phyloP scores from a whole-genome alignment of 2,797 vertebrate species.

The Enteromius radiatus region DNA sequence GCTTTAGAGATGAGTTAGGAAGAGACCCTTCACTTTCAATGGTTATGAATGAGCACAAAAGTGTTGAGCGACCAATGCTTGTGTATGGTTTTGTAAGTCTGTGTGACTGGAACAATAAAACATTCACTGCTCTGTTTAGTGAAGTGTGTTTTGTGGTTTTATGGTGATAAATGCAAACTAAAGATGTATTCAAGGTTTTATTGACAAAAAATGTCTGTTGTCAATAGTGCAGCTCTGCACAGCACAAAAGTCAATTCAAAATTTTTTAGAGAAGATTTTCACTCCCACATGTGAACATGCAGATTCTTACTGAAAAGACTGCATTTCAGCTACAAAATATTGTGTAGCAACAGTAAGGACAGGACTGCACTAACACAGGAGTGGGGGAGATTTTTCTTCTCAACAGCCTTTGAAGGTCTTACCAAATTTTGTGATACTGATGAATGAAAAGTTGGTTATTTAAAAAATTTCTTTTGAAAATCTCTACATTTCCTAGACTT shows the following conservation, averaged over 20 bases:
- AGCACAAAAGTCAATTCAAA: neutral
- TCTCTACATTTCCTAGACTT: no score
- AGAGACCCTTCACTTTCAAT: constrained; percentile 2
- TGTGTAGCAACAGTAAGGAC: neutral
- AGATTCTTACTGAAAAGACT: neutral
- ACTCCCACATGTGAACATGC: neutral
- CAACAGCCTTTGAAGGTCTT: neutral
- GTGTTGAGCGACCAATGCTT: neutral
- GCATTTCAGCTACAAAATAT: neutral
- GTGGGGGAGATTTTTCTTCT: neutral
- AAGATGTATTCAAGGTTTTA: neutral
- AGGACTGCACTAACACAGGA: neutral
- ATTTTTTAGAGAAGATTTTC: neutral
- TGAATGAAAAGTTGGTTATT: no score
- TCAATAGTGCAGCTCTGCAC: neutral
- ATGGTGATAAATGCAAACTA: neutral
- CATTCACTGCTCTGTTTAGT: neutral
- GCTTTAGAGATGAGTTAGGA: constrained; percentile 17
- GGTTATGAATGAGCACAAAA: constrained; percentile 19
- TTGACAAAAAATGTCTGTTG: neutral
- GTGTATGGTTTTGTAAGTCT: neutral
- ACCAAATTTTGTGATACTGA: neutral
- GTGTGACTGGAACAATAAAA: neutral
- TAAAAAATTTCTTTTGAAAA: no score
- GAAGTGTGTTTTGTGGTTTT: neutral